Evolutionary conservation across 2,113 vertebrate species (phyloP).

Genomic region (Odontophorus gujanensis): DNA sequence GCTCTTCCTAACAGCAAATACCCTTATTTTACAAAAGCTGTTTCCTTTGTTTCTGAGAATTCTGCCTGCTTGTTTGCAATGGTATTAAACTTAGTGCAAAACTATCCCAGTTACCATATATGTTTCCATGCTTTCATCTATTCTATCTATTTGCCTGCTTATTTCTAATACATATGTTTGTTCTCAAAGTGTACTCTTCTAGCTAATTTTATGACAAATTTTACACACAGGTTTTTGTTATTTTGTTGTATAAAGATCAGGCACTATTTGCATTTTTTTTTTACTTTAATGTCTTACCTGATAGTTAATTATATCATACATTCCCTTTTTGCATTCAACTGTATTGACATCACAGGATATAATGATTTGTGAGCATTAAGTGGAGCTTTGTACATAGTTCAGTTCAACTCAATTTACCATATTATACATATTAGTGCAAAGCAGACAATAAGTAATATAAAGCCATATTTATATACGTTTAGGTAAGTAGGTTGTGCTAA

Average conservation of each 20-base stretch:
- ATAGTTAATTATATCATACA: not conserved
- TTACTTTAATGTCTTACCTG: not conserved
- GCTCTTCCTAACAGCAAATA: not conserved
- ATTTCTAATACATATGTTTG: not conserved
- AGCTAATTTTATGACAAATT: not conserved
- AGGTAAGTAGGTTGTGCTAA: not conserved
- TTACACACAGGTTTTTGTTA: too few species aligned
- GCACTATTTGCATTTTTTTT: not conserved
- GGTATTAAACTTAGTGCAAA: not conserved
- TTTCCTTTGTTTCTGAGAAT: not conserved
- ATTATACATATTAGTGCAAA: accelerated
- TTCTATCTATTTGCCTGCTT: not conserved
- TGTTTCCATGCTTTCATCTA: not conserved
- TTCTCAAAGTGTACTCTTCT: not conserved
- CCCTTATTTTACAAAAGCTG: not conserved
- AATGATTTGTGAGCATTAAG: not conserved
- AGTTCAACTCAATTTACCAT: not conserved
- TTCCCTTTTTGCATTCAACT: not conserved
- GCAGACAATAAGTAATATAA: not conserved
- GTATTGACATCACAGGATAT: not conserved
- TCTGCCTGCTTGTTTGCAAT: not conserved
- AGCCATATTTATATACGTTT: not conserved
- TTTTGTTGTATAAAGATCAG: not conserved
- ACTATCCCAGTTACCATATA: not conserved
- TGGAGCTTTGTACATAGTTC: not conserved